Base-by-base conservation (phyloP, 2,797 vertebrate species). In the Cygnus olor region DNA sequence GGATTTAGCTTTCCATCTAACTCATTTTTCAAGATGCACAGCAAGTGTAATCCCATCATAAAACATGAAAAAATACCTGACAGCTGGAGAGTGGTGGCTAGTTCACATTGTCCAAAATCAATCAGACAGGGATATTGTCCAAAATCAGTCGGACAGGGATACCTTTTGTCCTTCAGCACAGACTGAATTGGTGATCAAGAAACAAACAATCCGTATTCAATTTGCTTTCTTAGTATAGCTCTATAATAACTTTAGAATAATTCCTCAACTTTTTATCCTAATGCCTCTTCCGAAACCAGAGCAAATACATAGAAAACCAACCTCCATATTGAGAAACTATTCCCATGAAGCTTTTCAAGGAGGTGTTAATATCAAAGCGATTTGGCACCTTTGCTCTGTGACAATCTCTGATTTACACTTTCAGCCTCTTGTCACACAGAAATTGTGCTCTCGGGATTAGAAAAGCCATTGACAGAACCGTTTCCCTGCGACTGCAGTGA, bases 141-240 rank as follows among this genome's bases (percentile, higher is more conserved):
- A 74, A 68, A 94, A 90, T 86, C 68, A 85, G 71, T 30, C 12
- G 49, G 86, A 65, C 63, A 90, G 45, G 69, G 87, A 83, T 85
- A 70, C 30, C 57, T 81, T 79, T n/a, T 0, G 0, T 63, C 42
- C 30, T 78, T 89, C 44, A 76, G 38, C 71, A 85, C 21, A 76
- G 58, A 63, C 0, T 72, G 49, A 85, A 80, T 7, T 15, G 11
- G 38, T 10, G 3, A 90, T 57, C 11, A 53, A 68, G 57, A 94
- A 94, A 86, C 30, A 69, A 64, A 54, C 12, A 56, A 66, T 65
- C 54, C 27, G 18, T 10, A 28, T 44, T 73, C 28, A 1, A 25
- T 77, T 61, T 84, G n/a, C 66, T 86, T 86, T 86, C 60, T 83
- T 63, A 68, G 27, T 49, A 14, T 32, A 90, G 74, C 45, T 80